Conservation (phyloP, 2,113 vertebrate species). For the Grammomys dolichurus region DNA sequence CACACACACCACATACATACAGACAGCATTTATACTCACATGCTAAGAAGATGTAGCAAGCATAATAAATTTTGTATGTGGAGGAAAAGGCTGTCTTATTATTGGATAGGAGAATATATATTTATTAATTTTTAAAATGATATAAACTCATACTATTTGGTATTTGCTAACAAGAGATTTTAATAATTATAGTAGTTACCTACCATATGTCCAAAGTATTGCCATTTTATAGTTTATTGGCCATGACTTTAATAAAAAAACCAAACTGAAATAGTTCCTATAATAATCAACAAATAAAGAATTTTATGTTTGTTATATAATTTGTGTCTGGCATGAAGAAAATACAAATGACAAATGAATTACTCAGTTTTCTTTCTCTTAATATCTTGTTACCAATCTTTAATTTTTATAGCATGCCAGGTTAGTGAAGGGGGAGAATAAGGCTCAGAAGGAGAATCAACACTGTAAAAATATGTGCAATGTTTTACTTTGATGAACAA, state of each 20-base stretch:
- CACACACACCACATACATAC: not conserved
- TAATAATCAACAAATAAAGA: constrained; percentile 37
- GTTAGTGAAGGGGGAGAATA: constrained; percentile 80
- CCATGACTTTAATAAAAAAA: constrained; percentile 54
- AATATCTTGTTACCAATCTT: constrained; percentile 53
- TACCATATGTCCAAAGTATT: constrained; percentile 52
- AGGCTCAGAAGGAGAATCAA: constrained; percentile 84
- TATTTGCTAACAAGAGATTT: constrained; percentile 22
- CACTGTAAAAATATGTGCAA: constrained; percentile 74
- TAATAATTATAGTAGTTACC: constrained; percentile 50
- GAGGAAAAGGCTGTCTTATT: constrained; percentile 15
- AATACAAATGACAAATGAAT: constrained; percentile 56
- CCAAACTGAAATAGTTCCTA: constrained; percentile 50
- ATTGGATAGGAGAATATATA: not conserved
- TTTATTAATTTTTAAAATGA: constrained; percentile 40
- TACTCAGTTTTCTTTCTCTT: constrained; percentile 66
- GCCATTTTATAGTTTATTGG: constrained; percentile 55
- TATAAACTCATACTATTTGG: constrained; percentile 7
- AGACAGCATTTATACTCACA: not conserved
- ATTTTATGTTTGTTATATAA: constrained; percentile 3
- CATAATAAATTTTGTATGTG: not conserved
- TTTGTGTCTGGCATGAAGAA: constrained; percentile 27
- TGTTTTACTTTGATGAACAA: constrained; percentile 85
- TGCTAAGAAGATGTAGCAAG: not conserved
- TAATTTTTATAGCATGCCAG: constrained; percentile 62